phyloP scores from a whole-genome alignment of 2,888 invertebrate species.

The Carterocephalus palaemon region DNA sequence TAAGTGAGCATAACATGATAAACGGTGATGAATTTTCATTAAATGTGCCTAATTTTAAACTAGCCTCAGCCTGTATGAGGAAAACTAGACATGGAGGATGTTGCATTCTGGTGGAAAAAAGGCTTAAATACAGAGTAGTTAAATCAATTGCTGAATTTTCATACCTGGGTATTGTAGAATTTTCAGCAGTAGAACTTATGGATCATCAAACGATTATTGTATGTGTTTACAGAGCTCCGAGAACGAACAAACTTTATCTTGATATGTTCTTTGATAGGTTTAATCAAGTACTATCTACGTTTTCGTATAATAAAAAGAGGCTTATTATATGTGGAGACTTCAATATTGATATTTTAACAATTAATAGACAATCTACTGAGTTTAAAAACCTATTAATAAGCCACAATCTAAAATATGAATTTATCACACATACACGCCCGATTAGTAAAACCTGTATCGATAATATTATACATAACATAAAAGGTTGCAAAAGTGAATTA shows the following conservation, averaged over 20 bases:
- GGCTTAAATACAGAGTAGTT: neutral
- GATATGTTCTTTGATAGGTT: neutral
- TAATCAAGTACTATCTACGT: neutral
- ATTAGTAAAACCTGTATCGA: constrained; percentile 1
- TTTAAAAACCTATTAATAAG: neutral
- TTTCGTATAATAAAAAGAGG: neutral
- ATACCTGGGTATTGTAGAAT: neutral
- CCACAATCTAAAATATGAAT: constrained; percentile 1
- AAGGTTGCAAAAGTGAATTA: neutral
- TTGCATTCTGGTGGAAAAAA: neutral
- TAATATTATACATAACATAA: constrained; percentile 6
- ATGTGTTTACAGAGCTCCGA: neutral
- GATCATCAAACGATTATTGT: neutral
- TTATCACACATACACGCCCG: neutral
- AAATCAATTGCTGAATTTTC: neutral
- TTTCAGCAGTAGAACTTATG: neutral
- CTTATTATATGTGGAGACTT: neutral
- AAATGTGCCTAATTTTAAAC: neutral
- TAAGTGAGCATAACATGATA: neutral
- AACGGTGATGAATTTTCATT: neutral
- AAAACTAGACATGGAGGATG: neutral
- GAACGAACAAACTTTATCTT: neutral
- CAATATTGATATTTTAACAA: neutral
- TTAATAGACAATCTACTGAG: neutral
- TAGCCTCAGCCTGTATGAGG: neutral